Conservation (phyloP, 2,888 invertebrate genomes). For the Nipponacmea schrenckii region DNA sequence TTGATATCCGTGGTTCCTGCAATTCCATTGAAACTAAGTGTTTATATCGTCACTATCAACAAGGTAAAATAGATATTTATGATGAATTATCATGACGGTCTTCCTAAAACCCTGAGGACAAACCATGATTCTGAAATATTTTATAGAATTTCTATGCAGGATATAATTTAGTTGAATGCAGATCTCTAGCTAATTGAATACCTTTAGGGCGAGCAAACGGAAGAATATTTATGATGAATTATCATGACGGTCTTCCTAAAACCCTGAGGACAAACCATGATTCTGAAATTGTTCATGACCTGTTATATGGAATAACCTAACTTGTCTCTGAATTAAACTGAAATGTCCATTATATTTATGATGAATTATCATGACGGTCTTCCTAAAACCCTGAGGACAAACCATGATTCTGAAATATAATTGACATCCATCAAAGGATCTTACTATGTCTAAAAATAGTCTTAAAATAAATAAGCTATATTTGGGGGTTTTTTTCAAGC, state of each 20-base stretch:
- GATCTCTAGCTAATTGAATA: neutral
- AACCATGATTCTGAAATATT: slow-evolving; percentile 6
- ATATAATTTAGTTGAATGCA: too few species aligned
- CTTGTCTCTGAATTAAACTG: too few species aligned
- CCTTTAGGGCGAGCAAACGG: too few species aligned
- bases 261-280: neutral
- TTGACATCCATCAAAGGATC: too few species aligned
- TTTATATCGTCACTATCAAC: too few species aligned
- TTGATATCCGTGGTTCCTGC: too few species aligned
- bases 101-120: slow-evolving; percentile 5
- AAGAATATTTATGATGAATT: slow-evolving; percentile 11
- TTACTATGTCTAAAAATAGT: too few species aligned
- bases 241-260: slow-evolving; percentile 18
- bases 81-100: slow-evolving; percentile 17
- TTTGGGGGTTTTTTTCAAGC: too few species aligned
- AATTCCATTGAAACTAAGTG: too few species aligned
- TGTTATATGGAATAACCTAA: too few species aligned
- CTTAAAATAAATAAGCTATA: too few species aligned
- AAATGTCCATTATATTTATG: slow-evolving; percentile 17
- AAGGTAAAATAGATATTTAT: neutral
- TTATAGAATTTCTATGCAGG: too few species aligned
- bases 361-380: slow-evolving; percentile 38
- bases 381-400: slow-evolving; percentile 6
- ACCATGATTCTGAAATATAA: slow-evolving; percentile 7
- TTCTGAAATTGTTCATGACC: slow-evolving; percentile 2